Base-by-base conservation (phyloP, 2,797 vertebrate species). In the Sebastes jordani region DNA sequence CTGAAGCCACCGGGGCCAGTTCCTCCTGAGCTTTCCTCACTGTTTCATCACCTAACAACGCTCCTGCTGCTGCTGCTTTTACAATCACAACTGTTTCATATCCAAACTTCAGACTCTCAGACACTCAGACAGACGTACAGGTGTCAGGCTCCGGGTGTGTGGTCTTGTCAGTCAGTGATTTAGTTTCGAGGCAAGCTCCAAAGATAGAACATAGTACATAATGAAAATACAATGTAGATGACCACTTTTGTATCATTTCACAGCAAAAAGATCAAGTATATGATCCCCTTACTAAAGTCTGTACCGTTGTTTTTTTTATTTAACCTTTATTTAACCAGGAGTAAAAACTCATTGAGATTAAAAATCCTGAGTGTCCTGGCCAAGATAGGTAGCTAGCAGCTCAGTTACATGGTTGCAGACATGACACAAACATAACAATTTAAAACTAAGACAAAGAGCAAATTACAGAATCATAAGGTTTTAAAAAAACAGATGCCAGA, bases 1-100 rank as follows among this genome's bases (percentile, higher is more conserved):
- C 86, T 81, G 80, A 82, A 87, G 88, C 79, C 76, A 69, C 66
- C 73, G 82, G 70, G 62, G 77, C 80, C 63, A 32, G 25, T 30
- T 10, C 62, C 36, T 14, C 11, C 36, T 60, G 52, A 70, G 72
- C 84, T 65, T 67, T 68, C 77, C 61, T 58, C 58, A 23, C 62
- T 27, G 54, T 78, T 74, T 82, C 55, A 75, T 74, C 74, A 65
- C 64, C 30, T 11, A 56, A 70, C 71, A 49, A 69, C 1, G 14
- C 20, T 46, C 29, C 36, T 38, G 8, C 11, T 38, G 52, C 10
- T 54, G 6, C 2, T 60, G 18, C 11, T 60, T 80, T 71, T 36
- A 66, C 11, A 79, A 27, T 27, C 7, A 42, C 42, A 71, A 32
- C 52, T 62, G 18, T 29, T 52, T 59, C 2, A 42, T 78, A 55